Evolutionary conservation across 2,888 invertebrate species (phyloP).

Genomic region (Dicycla oo): DNA sequence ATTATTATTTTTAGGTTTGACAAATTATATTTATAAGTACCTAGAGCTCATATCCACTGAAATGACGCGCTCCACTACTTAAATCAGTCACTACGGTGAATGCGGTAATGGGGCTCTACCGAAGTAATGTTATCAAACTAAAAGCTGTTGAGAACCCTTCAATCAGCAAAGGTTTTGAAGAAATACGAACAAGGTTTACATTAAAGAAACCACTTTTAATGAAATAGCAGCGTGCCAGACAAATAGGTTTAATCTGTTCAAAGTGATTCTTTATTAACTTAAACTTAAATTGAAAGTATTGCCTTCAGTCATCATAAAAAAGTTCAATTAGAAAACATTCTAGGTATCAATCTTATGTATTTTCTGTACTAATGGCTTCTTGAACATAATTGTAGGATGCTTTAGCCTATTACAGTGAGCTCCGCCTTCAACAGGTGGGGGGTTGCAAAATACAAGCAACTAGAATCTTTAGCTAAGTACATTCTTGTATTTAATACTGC

Average conservation of each 20-base stretch:
- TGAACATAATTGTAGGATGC: constrained; percentile 22
- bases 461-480: not conserved
- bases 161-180: not conserved
- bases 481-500: not conserved
- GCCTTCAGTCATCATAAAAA: not conserved
- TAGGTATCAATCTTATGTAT: not conserved
- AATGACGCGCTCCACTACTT: too few species aligned
- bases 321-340: not conserved
- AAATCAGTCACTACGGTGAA: too few species aligned
- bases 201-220: not conserved
- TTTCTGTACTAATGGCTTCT: not conserved
- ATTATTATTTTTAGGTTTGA: not conserved
- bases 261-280: not conserved
- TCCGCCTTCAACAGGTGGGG: constrained; percentile 49
- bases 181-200: not conserved
- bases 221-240: not conserved
- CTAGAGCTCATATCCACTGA: too few species aligned
- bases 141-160: not conserved
- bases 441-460: constrained; percentile 1
- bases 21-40: not conserved
- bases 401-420: constrained; percentile 26
- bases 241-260: not conserved
- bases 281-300: not conserved
- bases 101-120: not conserved
- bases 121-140: not conserved